These are phyloP conservation scores for Pyralis farinalis DNA, from an alignment of 2,888 invertebrate species.

Conservation along the genomic window DNA sequence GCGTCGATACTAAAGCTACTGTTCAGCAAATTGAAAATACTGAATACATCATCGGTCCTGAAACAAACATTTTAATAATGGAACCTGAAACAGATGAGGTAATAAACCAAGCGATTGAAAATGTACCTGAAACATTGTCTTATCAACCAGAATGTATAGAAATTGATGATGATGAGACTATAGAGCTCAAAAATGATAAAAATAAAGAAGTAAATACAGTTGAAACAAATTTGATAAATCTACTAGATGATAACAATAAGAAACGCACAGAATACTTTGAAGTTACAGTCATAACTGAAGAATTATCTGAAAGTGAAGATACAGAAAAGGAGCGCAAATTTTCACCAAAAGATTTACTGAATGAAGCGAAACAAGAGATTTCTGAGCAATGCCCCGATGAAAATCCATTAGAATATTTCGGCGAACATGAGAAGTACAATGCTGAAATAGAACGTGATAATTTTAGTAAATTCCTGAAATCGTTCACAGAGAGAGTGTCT, in stretches of 20 bases:
- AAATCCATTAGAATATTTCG: constrained; percentile 48
- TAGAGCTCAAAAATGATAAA: too few species aligned
- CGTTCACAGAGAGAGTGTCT: constrained; percentile 28
- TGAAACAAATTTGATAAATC: constrained; percentile 13
- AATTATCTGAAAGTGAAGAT: constrained; percentile 50
- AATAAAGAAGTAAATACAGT: constrained; percentile 14
- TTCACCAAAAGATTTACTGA: constrained; percentile 6
- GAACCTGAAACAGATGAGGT: background rate
- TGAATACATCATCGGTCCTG: background rate
- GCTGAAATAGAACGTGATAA: constrained; percentile 53
- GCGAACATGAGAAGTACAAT: constrained; percentile 54
- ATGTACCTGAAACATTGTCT: constrained; percentile 25
- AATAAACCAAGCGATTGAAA: constrained; percentile 12
- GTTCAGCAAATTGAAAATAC: background rate
- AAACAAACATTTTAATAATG: too few species aligned
- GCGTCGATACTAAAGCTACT: background rate
- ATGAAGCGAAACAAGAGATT: constrained; percentile 11
- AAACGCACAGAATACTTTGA: constrained; percentile 38
- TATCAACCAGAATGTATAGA: constrained; percentile 23
- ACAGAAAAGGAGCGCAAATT: constrained; percentile 5
- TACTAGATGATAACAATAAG: constrained; percentile 25
- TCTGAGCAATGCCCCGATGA: constrained; percentile 23
- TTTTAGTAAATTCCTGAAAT: constrained; percentile 49
- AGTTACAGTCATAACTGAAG: constrained; percentile 57
- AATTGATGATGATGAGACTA: background rate